These are phyloP conservation scores for Gallirallus australis DNA, from an alignment of 2,797 vertebrate genomes.

Conservation along the genomic window DNA sequence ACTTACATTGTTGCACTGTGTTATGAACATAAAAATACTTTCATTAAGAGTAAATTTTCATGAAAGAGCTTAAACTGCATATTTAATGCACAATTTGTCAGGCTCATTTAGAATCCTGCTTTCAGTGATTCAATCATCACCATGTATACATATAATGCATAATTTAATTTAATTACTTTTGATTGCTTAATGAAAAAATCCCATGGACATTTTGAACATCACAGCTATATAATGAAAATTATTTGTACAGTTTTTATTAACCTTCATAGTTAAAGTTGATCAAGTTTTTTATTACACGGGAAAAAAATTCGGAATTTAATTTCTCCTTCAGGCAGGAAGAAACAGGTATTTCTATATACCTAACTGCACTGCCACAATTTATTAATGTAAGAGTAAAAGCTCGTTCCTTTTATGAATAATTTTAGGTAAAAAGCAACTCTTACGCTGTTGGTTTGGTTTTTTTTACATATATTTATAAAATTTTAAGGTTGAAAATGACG, in stretches of 20 bases:
- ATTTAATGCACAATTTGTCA: constrained; percentile 37
- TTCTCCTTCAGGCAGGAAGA: background rate
- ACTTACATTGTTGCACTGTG: background rate
- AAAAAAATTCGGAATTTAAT: background rate
- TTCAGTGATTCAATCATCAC: constrained; percentile 1
- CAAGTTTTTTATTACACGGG: background rate
- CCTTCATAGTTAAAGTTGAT: background rate
- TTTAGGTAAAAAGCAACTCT: background rate
- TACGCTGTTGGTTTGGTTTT: background rate
- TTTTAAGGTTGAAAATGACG: background rate
- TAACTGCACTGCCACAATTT: background rate
- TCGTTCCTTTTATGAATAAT: background rate
- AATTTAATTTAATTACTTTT: constrained; percentile 50
- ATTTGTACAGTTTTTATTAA: constrained; percentile 20
- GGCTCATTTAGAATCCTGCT: background rate
- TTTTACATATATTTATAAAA: background rate
- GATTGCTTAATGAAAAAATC: constrained; percentile 27
- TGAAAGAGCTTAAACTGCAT: constrained; percentile 13
- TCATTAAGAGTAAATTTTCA: constrained; percentile 31
- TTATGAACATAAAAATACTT: constrained; percentile 35
- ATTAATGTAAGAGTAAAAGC: background rate
- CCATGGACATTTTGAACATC: background rate
- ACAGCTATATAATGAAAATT: background rate
- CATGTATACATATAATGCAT: background rate
- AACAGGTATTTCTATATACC: background rate